These are phyloP conservation scores for Lithobates pipiens DNA, from an alignment of 2,797 vertebrate species.

Conservation along the genomic window DNA sequence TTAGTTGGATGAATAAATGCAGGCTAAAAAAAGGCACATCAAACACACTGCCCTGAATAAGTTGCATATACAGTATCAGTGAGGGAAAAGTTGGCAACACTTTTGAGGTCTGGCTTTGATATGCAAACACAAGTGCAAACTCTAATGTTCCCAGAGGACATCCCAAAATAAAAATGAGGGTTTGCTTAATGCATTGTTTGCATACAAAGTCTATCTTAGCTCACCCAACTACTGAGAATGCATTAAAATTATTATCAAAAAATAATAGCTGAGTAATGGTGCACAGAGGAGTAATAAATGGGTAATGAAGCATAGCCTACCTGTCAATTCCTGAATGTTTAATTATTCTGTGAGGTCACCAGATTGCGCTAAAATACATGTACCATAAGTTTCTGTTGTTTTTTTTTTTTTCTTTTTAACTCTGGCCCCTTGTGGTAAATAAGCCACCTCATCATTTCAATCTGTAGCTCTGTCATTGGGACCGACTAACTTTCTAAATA, in stretches of 20 bases:
- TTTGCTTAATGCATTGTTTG: neutral
- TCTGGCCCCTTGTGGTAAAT: neutral
- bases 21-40: no score
- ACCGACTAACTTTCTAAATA: no score
- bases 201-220: neutral
- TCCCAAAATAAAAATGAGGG: neutral
- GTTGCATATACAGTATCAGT: no score
- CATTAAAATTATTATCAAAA: neutral
- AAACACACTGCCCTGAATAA: no score
- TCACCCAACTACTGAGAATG: neutral
- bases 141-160: neutral
- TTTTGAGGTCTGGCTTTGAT: neutral
- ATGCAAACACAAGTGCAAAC: conserved; percentile 17
- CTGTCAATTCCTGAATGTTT: neutral
- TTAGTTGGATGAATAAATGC: no score
- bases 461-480: no score
- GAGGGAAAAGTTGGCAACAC: no score
- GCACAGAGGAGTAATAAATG: no score
- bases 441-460: neutral
- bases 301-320: neutral
- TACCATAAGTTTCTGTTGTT: no score
- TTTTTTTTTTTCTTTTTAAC: neutral
- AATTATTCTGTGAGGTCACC: no score
- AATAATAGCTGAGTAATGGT: neutral
- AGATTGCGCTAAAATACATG: neutral